phyloP scores from a whole-genome alignment of 2,888 invertebrate species.

The Nymphalis polychloros region DNA sequence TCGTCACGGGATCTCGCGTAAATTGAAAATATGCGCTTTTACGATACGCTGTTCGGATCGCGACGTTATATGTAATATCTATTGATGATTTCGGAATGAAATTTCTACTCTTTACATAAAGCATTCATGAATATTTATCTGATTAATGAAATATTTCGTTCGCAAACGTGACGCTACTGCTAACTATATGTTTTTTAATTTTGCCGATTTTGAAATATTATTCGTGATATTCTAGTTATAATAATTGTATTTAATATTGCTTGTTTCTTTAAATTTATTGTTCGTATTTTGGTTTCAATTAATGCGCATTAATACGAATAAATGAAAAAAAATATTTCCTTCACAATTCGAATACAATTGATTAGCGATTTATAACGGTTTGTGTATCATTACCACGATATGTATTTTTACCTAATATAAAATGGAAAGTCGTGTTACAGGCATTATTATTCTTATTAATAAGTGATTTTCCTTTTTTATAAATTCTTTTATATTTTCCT shows the following conservation, averaged over 20 bases:
- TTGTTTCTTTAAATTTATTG: background rate
- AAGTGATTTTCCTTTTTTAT: background rate
- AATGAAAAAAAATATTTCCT: constrained; percentile 36
- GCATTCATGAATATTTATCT: constrained; percentile 26
- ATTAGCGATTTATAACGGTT: constrained; percentile 33
- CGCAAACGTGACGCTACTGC: background rate
- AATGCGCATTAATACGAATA: constrained; percentile 18
- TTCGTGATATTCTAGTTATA: background rate
- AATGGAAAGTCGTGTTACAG: constrained; percentile 11
- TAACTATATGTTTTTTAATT: background rate
- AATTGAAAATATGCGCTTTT: constrained; percentile 57
- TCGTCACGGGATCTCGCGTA: constrained; percentile 52
- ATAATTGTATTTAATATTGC: background rate
- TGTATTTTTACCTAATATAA: constrained; percentile 15
- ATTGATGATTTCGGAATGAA: constrained; percentile 27
- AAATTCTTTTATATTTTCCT: too few species aligned
- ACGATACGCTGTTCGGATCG: constrained; percentile 31
- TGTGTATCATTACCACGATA: constrained; percentile 26
- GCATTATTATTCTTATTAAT: background rate
- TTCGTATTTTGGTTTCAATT: constrained; percentile 15
- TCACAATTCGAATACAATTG: constrained; percentile 32
- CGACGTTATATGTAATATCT: background rate
- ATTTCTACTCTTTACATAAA: constrained; percentile 27
- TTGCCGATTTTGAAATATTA: background rate
- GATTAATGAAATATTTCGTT: constrained; percentile 24